Percentiles rank a stretch among this genome's conserved stretches.
phyloP scores from a whole-genome alignment of 1,140 invertebrate species.

The Pentalonia nigronervosa region DNA sequence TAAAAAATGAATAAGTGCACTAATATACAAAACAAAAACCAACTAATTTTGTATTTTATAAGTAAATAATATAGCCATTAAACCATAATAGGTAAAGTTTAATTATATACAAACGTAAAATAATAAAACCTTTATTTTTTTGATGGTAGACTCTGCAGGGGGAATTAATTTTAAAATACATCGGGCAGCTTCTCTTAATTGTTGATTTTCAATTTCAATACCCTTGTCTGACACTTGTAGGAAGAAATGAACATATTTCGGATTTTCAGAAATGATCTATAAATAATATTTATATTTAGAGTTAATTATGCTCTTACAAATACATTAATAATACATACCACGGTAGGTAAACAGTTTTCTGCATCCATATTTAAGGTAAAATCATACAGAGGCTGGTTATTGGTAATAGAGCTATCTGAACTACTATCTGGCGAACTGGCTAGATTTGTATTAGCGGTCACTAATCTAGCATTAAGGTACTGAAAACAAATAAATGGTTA shows the following conservation, averaged over 20 bases:
- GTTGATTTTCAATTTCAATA: slow-evolving; percentile 78
- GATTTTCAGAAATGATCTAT: slow-evolving; percentile 79
- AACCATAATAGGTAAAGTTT: background rate
- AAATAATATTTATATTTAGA: slow-evolving; percentile 50
- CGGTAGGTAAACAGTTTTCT: slow-evolving; percentile 89
- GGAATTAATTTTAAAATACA: slow-evolving; percentile 89
- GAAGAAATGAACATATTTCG: slow-evolving; percentile 85
- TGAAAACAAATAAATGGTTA: slow-evolving; percentile 63
- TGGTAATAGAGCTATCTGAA: slow-evolving; percentile 80
- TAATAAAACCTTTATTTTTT: slow-evolving; percentile 69
- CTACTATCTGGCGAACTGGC: slow-evolving; percentile 87
- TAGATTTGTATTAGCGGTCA: slow-evolving; percentile 80
- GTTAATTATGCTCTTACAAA: background rate
- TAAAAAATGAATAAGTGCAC: too few species aligned
- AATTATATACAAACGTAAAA: background rate
- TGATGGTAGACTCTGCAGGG: slow-evolving; percentile 79
- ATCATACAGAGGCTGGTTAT: slow-evolving; percentile 61
- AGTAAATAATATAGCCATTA: background rate
- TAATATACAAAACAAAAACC: background rate
- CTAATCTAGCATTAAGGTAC: slow-evolving; percentile 86
- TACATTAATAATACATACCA: slow-evolving; percentile 71
- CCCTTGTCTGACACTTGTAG: slow-evolving; percentile 90
- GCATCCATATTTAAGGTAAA: slow-evolving; percentile 81
- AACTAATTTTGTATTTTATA: background rate
- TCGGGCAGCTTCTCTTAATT: slow-evolving; percentile 84